A percentile compares a stretch with the other conserved stretches of the same genome.
phyloP scores from a whole-genome alignment of 2,888 invertebrate species.

The Rotaria socialis region DNA sequence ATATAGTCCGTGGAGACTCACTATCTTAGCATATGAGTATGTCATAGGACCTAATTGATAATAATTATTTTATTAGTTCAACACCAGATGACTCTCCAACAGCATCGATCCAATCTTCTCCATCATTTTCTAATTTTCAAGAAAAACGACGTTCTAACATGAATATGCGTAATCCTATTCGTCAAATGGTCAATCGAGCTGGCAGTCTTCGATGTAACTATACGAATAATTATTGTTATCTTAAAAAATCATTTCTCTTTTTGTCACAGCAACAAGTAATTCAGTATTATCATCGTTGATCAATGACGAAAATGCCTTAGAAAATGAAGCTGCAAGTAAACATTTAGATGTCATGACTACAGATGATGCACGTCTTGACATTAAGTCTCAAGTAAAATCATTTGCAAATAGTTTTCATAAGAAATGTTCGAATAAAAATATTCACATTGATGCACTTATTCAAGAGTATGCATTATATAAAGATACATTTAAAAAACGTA shows the following conservation, averaged over 20 bases:
- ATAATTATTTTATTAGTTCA: neutral
- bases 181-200: constrained; percentile 20
- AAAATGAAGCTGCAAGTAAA: constrained; percentile 19
- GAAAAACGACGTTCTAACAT: constrained; percentile 16
- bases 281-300: neutral
- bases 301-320: neutral
- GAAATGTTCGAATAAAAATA: constrained; percentile 5
- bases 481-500: constrained; percentile 9
- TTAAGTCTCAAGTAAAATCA: neutral
- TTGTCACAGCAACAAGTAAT: neutral
- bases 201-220: constrained; percentile 1
- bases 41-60: too few relatives aligned
- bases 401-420: constrained; percentile 16
- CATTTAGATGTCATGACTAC: constrained; percentile 20
- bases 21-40: too few relatives aligned
- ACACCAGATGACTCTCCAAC: neutral
- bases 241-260: neutral
- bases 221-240: neutral
- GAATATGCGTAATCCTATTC: constrained; percentile 11
- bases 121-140: constrained; percentile 23
- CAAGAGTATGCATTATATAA: neutral
- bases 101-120: constrained; percentile 48
- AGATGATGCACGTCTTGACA: constrained; percentile 8
- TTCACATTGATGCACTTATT: neutral
- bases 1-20: too few relatives aligned